Evolutionary conservation across 2,113 vertebrate genomes (phyloP), one percentile per base, ranked within the genome.

Genomic region (Nerophis lumbriciformis): DNA sequence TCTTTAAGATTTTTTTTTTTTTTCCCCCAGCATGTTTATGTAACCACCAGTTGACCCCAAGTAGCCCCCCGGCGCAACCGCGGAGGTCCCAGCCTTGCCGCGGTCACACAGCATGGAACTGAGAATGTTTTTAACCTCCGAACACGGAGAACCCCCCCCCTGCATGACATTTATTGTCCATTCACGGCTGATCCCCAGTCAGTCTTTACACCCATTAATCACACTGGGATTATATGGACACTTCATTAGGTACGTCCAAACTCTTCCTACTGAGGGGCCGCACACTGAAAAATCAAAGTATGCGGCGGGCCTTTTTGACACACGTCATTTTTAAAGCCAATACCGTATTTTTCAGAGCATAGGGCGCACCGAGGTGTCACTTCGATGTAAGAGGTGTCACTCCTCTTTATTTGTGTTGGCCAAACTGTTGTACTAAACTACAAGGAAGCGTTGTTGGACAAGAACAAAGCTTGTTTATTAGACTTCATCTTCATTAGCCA

Each of bases 1-100:
- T 56, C 72, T 57, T 57, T 10, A 10, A n/a, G 5, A 13, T 4
- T 35, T 3, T 53, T 35, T 36, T 56, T 56, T 11, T 21, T 38
- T 38, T 38, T 38, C 8, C 6, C 13, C 53, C 19, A 35, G 37
- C 48, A 57, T 84, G 68, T 84, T 87, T 85, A 62, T 62, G 16
- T 76, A 80, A 76, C 74, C 68, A 69, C 48, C 69, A 60, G 45
- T 75, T 84, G 79, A 83, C 85, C 81, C 69, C 28, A 48, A 74
- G 60, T 72, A 65, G 56, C 76, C 64, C 53, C 1, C 5, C 44
- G 42, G 5, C 48, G 61, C 64, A 48, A 56, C 57, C 53, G 2
- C 12, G 19, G 69, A 68, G 48, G 68, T 63, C 71, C n/a, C 3
- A 19, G 70, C 52, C 65, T 48, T 8, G 35, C 72, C 59, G 59